Evolutionary conservation across 2,888 invertebrate species (phyloP).

Genomic region (Coecobrya sp.): DNA sequence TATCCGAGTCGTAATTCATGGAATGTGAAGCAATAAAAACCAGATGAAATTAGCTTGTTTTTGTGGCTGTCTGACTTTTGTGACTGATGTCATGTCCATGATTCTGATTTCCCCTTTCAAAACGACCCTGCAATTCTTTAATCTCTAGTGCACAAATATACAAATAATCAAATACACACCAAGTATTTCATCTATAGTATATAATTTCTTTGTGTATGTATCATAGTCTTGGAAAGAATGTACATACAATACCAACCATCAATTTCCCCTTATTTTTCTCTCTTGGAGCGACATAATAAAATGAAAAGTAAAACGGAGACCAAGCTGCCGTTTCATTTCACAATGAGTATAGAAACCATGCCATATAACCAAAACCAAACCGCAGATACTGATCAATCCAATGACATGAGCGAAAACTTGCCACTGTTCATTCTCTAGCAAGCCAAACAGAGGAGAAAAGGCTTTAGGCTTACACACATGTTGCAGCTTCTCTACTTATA

Average conservation of each 20-base stretch:
- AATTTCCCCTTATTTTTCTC: slow-evolving; percentile 66
- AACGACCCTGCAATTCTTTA: slow-evolving; percentile 59
- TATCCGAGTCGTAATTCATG: slow-evolving; percentile 47
- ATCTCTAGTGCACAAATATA: slow-evolving; percentile 27
- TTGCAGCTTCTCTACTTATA: slow-evolving; percentile 65
- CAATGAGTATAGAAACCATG: slow-evolving; percentile 40
- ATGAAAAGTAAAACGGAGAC: slow-evolving; percentile 60
- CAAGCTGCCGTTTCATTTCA: slow-evolving; percentile 15
- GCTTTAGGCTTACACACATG: slow-evolving; percentile 65
- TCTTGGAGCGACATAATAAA: slow-evolving; percentile 61
- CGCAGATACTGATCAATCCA: slow-evolving; percentile 75
- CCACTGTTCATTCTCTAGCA: not conserved
- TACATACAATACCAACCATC: not conserved
- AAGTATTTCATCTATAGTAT: not conserved
- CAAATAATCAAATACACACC: not conserved
- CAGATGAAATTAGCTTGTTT: slow-evolving; percentile 75
- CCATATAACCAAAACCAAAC: slow-evolving; percentile 68
- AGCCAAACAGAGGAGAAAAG: not conserved
- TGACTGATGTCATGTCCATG: slow-evolving; percentile 67
- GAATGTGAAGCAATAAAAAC: slow-evolving; percentile 83
- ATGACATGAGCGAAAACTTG: slow-evolving; percentile 63
- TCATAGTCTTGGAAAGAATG: not conserved
- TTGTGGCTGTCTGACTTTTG: slow-evolving; percentile 62
- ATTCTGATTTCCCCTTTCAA: slow-evolving; percentile 66
- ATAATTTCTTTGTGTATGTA: not conserved